Evolutionary conservation across 2,113 vertebrate species (phyloP).

Genomic region (Gallinago media): DNA sequence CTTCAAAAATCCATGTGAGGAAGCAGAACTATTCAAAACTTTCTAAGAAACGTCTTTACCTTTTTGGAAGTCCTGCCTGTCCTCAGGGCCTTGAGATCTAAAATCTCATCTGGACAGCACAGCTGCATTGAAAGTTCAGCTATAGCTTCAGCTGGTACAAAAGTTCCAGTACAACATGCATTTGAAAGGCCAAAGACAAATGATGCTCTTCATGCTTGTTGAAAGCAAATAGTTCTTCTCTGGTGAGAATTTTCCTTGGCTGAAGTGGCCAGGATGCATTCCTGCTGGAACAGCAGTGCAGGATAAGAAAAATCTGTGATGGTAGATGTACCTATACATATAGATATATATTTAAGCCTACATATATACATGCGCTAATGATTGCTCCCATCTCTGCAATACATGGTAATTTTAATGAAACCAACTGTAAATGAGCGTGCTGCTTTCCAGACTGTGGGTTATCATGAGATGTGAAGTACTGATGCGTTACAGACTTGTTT

Average conservation of each 20-base stretch:
- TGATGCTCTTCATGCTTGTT: not conserved
- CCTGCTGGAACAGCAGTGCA: not conserved
- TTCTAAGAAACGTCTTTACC: not conserved
- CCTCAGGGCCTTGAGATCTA: not conserved
- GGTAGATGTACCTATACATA: not conserved
- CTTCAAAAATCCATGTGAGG: not conserved
- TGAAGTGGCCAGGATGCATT: not conserved
- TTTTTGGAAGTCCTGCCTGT: not conserved
- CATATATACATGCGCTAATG: not conserved
- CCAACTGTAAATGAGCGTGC: not conserved
- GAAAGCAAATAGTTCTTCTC: not conserved
- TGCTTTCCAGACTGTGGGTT: not conserved
- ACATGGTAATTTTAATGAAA: not conserved
- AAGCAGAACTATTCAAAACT: not conserved
- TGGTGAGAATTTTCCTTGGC: not conserved
- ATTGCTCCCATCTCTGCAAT: not conserved
- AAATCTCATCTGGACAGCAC: not conserved
- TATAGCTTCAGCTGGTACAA: not conserved
- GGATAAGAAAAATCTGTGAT: not conserved
- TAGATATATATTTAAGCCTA: not conserved
- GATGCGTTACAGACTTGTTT: not conserved
- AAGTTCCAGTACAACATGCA: not conserved
- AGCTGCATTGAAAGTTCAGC: not conserved
- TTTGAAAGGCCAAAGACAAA: not conserved
- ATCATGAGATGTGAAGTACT: not conserved